phyloP scores from a whole-genome alignment of 2,888 invertebrate genomes.

The Thereva nobilitata region DNA sequence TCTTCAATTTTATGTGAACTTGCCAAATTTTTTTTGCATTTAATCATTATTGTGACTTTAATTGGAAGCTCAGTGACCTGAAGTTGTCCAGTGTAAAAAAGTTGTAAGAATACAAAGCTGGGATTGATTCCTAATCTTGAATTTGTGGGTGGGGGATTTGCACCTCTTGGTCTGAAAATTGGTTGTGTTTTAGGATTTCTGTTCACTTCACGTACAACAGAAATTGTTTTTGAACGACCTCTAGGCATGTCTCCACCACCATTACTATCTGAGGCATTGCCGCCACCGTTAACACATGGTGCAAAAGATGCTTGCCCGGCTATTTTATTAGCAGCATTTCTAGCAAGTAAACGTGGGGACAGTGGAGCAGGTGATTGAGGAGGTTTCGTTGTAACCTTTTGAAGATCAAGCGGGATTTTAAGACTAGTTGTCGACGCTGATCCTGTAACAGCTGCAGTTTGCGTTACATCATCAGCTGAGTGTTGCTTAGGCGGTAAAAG shows the following conservation, averaged over 20 bases:
- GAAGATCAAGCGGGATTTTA: conserved; percentile 48
- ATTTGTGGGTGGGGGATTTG: conserved; percentile 58
- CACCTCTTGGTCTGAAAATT: conserved; percentile 46
- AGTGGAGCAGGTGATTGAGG: conserved; percentile 69
- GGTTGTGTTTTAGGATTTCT: conserved; percentile 45
- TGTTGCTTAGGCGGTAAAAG: conserved; percentile 55
- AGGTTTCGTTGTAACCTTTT: conserved; percentile 61
- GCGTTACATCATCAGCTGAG: conserved; percentile 56
- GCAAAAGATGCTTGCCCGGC: conserved; percentile 41
- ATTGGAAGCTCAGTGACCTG: conserved; percentile 68
- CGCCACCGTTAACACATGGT: conserved; percentile 40
- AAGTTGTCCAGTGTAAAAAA: conserved; percentile 77
- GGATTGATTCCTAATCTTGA: conserved; percentile 81
- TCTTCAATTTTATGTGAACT: too few species aligned
- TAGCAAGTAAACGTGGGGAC: conserved; percentile 57
- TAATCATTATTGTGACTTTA: too few species aligned
- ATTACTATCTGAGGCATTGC: conserved; percentile 46
- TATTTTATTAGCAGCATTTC: conserved; percentile 47
- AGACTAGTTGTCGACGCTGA: conserved; percentile 51
- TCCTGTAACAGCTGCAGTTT: conserved; percentile 50
- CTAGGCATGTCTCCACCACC: conserved; percentile 59
- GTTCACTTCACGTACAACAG: conserved; percentile 63
- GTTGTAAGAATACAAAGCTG: conserved; percentile 88
- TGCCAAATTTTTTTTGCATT: too few species aligned
- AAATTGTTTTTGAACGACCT: conserved; percentile 76